phyloP scores from a whole-genome alignment of 2,113 vertebrate genomes.

The Lepidiolamprologus cunningtoni region DNA sequence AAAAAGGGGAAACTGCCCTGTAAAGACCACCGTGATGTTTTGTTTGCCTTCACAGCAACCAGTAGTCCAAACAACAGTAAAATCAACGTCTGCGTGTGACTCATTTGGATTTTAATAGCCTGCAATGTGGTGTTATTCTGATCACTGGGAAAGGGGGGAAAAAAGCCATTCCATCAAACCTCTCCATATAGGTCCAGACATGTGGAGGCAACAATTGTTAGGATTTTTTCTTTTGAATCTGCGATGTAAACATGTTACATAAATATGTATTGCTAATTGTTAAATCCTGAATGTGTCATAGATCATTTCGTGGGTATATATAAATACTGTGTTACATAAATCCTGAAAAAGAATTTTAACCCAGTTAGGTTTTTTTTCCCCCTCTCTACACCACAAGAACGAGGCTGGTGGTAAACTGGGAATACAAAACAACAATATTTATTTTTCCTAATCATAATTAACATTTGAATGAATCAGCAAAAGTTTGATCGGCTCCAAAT shows the following conservation, averaged over 20 bases:
- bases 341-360: conserved; percentile 1
- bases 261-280: conserved; percentile 39
- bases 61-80: background rate
- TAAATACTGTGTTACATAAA: conserved; percentile 21
- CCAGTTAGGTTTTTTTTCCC: background rate
- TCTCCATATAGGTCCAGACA: background rate
- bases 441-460: background rate
- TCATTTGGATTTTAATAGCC: conserved; percentile 17
- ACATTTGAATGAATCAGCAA: background rate
- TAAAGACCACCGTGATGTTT: background rate
- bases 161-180: background rate
- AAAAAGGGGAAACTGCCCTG: background rate
- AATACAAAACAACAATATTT: background rate
- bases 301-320: conserved; percentile 20
- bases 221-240: background rate
- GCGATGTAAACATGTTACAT: conserved; percentile 25
- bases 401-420: background rate
- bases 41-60: background rate
- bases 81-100: background rate
- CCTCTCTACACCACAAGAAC: background rate
- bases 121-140: background rate
- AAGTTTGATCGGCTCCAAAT: background rate
- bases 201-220: conserved; percentile 1
- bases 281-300: conserved; percentile 24
- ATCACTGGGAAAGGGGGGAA: background rate